Base-by-base conservation (phyloP, 2,888 invertebrate species). In the Chaitophorus viminalis region DNA sequence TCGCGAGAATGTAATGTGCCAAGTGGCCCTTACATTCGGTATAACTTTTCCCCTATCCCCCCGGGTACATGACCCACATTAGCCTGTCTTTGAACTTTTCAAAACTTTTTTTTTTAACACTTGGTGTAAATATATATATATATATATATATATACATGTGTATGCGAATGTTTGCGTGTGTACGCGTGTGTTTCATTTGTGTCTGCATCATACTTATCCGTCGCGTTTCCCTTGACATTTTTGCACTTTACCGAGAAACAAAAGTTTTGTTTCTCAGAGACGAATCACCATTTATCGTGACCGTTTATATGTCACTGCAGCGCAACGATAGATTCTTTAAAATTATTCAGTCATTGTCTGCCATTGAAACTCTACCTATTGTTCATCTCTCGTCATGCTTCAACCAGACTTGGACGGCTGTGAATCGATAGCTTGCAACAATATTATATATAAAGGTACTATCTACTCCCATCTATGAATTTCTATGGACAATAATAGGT, bases 1-100 rank as follows among this genome's bases (percentile, higher is more conserved):
- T 75, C 83, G 39, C 21, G 60, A 65, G 83, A 54, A 39, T 65
- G 65, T 83, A 65, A 83, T 65, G 60, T 31, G 39, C 29, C 39
- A 60, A 83, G 82, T 60, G 74, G 74, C 76, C 84, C 39, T 84
- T 84, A 65, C n/a, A n/a, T 76, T 39, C 75, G n/a, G 46, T n/a
- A n/a, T 68, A 84, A 84, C 68, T 84, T 76, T 76, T 36, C 84
- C 82, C 68, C 76, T 68, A 84, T 77, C 84, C 18, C 21, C 84
- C 18, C 21, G 29, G 54, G 46, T 39, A 68, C 46, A 52, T 77
- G 84, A 84, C 84, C 84, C 84, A 84, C 68, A 84, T 84, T 84
- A 77, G 65, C 68, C 68, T 25, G 76, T 77, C 76, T 84, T 84
- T 76, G 84, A 84, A 77, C 46, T n/a, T 76, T 68, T 68, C 31